A percentile compares a stretch with the other conserved stretches of the same genome.
phyloP scores from a whole-genome alignment of 2,113 vertebrate species.

The Anolis carolinensis region DNA sequence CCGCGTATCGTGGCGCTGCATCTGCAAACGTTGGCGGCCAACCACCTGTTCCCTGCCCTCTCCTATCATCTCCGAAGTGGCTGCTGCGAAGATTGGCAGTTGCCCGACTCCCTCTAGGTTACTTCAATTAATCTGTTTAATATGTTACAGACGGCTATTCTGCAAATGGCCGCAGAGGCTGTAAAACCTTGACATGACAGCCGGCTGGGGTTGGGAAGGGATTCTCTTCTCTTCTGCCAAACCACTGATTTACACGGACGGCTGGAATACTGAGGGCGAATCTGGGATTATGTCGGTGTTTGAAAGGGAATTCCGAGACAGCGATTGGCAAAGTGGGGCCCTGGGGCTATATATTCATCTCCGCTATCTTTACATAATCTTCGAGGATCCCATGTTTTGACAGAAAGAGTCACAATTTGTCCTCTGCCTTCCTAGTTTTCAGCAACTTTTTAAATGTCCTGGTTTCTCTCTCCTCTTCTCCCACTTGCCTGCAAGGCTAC shows the following conservation, averaged over 20 bases:
- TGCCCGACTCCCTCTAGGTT: conserved; percentile 81
- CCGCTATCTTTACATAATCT: no score
- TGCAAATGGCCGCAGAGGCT: conserved; percentile 76
- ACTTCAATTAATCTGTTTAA: conserved; percentile 89
- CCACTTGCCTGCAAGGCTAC: no score
- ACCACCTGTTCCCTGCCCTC: conserved; percentile 8
- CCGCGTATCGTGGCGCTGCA: conserved; percentile 28
- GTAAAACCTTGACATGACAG: conserved; percentile 78
- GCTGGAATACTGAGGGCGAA: neutral
- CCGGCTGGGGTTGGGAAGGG: neutral
- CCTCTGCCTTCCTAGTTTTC: no score
- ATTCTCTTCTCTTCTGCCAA: conserved; percentile 10
- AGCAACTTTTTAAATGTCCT: no score
- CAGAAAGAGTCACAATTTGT: no score
- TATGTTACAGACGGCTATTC: conserved; percentile 83
- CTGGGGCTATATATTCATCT: no score
- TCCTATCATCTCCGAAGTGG: neutral
- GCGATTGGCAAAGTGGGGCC: no score
- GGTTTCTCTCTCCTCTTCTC: no score
- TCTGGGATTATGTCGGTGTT: neutral
- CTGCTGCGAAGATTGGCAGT: conserved; percentile 75
- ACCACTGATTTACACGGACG: neutral
- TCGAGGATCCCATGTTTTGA: no score
- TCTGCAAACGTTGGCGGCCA: conserved; percentile 42
- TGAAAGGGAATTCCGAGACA: no score